Conservation (phyloP, 2,113 vertebrate species). For the Apaloderma vittatum region DNA sequence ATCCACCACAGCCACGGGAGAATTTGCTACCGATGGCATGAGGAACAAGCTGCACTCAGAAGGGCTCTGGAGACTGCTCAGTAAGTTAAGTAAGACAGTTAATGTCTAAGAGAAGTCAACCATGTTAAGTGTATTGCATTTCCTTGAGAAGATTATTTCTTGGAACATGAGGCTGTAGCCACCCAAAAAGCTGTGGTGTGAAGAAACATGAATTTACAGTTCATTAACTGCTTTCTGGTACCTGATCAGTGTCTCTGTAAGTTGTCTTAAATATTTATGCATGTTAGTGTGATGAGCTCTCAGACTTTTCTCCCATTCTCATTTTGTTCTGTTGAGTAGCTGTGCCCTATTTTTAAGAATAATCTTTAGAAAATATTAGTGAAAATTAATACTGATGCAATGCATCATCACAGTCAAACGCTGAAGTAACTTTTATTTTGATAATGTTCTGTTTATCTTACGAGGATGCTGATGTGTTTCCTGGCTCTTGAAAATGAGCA, state of each 20-base stretch:
- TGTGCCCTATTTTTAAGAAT: background rate
- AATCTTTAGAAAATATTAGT: background rate
- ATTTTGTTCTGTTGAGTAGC: rapidly evolving
- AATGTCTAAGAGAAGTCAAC: background rate
- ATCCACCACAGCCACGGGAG: background rate
- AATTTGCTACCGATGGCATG: rapidly evolving
- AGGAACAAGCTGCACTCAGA: background rate
- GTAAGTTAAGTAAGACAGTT: background rate
- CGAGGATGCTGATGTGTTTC: background rate
- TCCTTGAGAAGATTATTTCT: background rate
- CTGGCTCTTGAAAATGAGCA: background rate
- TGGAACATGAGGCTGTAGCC: background rate
- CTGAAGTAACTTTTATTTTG: background rate
- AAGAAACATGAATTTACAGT: background rate
- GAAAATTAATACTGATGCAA: background rate
- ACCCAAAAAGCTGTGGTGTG: background rate
- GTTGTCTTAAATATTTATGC: background rate
- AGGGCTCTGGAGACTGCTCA: background rate
- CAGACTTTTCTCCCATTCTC: background rate
- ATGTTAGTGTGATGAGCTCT: rapidly evolving
- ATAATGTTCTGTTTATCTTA: background rate
- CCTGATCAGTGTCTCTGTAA: background rate
- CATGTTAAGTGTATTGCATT: background rate
- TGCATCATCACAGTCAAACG: background rate
- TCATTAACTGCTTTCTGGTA: background rate